A percentile compares a stretch with the other conserved stretches of the same genome.
phyloP scores from a whole-genome alignment of 2,113 vertebrate species.

The Rhabdomys dilectus region DNA sequence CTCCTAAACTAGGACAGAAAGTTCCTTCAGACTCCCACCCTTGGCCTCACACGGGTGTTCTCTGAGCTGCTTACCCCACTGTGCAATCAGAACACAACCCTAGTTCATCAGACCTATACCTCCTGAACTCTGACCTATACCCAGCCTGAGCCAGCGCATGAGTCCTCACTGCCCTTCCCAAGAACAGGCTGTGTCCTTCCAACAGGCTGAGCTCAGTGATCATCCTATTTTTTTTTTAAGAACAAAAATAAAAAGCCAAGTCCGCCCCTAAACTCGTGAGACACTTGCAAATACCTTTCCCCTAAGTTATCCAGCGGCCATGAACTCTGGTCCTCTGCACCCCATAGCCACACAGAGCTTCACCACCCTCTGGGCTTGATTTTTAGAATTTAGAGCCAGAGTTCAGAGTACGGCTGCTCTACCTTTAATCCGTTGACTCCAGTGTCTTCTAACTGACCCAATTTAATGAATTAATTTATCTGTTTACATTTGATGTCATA shows the following conservation, averaged over 20 bases:
- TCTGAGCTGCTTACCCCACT: background rate
- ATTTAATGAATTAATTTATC: background rate
- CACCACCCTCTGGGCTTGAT: background rate
- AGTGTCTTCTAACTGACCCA: background rate
- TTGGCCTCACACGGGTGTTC: background rate
- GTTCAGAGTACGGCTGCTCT: background rate
- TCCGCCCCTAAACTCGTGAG: background rate
- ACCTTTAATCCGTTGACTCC: background rate
- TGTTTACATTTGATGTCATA: background rate
- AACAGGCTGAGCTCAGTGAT: background rate
- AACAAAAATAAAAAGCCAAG: background rate
- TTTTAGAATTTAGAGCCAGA: background rate
- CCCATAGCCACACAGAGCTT: background rate
- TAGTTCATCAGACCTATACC: background rate
- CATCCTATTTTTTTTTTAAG: background rate
- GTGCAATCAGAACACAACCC: background rate
- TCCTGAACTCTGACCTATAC: background rate
- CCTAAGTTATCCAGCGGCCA: background rate
- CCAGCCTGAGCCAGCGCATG: background rate
- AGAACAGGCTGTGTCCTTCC: background rate
- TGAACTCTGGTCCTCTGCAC: background rate
- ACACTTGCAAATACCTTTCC: background rate
- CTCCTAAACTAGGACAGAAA: background rate
- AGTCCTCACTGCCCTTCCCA: background rate
- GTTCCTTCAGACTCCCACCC: background rate